These are phyloP conservation scores for Argya squamiceps DNA, from an alignment of 2,797 vertebrate species.

Conservation along the genomic window DNA sequence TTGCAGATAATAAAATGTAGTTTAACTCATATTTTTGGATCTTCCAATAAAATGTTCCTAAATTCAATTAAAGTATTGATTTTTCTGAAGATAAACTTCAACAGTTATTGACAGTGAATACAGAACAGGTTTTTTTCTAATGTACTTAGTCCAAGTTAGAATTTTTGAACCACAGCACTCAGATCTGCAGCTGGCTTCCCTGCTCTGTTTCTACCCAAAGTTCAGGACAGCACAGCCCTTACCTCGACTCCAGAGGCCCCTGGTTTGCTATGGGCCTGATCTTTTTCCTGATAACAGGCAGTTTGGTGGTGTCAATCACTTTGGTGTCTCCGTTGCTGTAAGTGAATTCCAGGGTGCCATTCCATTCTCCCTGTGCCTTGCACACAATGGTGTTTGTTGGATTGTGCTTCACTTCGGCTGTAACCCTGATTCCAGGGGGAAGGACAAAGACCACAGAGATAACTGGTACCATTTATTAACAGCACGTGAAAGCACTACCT, in stretches of 20 bases:
- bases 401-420: slow-evolving; percentile 93
- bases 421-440: slow-evolving; percentile 79
- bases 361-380: slow-evolving; percentile 97
- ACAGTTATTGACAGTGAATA: background rate
- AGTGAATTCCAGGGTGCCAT: slow-evolving; percentile 91
- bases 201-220: rapidly evolving
- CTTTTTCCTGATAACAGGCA: slow-evolving; percentile 88
- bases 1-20: background rate
- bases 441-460: background rate
- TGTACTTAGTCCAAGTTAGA: background rate
- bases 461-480: background rate
- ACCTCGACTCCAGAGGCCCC: slow-evolving; percentile 89
- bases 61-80: background rate
- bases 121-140: background rate
- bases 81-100: background rate
- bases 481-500: background rate
- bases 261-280: slow-evolving; percentile 87
- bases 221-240: background rate
- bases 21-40: background rate
- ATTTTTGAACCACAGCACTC: background rate
- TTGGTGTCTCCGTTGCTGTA: slow-evolving; percentile 93
- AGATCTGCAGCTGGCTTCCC: background rate
- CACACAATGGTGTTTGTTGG: slow-evolving; percentile 89
- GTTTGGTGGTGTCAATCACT: slow-evolving; percentile 87
- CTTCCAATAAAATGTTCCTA: background rate